A percentile compares a stretch with the other conserved stretches of the same genome.
phyloP scores from a whole-genome alignment of 2,113 vertebrate genomes.

The Rhinoderma darwinii region DNA sequence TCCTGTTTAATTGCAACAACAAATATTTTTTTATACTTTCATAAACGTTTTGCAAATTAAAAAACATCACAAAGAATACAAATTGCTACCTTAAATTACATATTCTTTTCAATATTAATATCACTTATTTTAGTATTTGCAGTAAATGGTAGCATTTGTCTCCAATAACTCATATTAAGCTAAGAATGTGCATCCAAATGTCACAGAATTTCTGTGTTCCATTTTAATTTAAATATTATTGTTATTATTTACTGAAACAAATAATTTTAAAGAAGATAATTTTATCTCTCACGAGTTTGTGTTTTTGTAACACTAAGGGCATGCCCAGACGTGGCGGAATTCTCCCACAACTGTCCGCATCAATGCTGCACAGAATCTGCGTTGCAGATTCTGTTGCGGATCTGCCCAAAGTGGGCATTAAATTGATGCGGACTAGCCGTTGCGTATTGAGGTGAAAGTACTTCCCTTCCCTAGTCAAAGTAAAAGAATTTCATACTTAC shows the following conservation, averaged over 20 bases:
- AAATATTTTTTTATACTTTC: background rate
- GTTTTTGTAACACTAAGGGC: background rate
- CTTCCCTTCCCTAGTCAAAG: no score
- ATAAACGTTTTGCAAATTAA: background rate
- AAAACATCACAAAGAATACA: no score
- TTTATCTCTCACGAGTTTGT: background rate
- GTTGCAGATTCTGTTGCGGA: no score
- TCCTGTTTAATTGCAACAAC: background rate
- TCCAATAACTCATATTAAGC: background rate
- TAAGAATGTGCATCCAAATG: background rate
- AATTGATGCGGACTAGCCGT: no score
- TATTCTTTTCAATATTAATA: background rate
- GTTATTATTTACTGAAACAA: background rate
- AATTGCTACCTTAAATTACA: background rate
- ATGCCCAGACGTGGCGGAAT: no score
- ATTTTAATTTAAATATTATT: slow-evolving; percentile 8
- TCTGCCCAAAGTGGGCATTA: no score
- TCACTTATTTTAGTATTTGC: background rate
- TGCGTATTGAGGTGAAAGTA: no score
- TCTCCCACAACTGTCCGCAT: no score
- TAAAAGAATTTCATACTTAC: no score
- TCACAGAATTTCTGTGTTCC: background rate
- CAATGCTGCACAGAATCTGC: no score
- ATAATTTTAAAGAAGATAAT: background rate
- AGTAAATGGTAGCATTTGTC: background rate